Evolutionary conservation across 2,888 invertebrate species (phyloP).

Genomic region (Caenorhabditis parvicauda): DNA sequence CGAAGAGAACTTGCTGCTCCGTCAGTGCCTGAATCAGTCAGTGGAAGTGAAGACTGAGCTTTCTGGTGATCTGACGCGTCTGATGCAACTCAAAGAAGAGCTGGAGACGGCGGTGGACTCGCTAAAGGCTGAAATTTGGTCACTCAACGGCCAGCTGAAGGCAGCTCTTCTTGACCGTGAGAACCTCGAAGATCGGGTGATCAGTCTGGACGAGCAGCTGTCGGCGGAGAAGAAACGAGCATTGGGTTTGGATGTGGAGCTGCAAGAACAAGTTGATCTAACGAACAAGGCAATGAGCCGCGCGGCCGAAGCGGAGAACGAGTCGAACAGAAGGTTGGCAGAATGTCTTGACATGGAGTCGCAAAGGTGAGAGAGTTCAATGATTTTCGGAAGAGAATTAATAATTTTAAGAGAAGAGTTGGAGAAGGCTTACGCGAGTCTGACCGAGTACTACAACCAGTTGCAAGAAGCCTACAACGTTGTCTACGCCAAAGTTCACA

Average conservation of each 20-base stretch:
- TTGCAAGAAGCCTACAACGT: conserved; percentile 45
- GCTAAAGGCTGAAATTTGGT: conserved; percentile 55
- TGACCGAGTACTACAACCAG: conserved; percentile 45
- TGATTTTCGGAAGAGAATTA: too few species aligned
- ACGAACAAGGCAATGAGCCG: conserved; percentile 38
- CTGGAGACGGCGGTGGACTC: conserved; percentile 52
- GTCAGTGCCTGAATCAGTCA: conserved; percentile 23
- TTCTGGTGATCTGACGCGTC: conserved; percentile 18
- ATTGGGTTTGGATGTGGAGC: conserved; percentile 33
- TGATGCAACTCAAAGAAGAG: conserved; percentile 43
- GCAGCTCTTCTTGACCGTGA: conserved; percentile 38
- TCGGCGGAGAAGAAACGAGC: conserved; percentile 35
- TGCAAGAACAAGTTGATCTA: conserved; percentile 44
- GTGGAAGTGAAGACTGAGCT: conserved; percentile 13
- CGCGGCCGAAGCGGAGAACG: conserved; percentile 47
- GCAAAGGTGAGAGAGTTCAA: conserved; percentile 15
- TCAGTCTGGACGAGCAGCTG: conserved; percentile 25
- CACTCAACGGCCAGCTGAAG: conserved; percentile 53
- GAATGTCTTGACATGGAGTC: conserved; percentile 47
- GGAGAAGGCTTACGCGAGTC: conserved; percentile 43
- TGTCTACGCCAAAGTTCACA: conserved; percentile 33
- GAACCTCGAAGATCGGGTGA: conserved; percentile 26
- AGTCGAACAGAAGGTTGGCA: conserved; percentile 42
- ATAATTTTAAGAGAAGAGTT: conserved; percentile 38
- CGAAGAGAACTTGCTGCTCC: conserved; percentile 16